Conservation (phyloP, 1,140 invertebrate genomes). For the Drosophila fuyamai region DNA sequence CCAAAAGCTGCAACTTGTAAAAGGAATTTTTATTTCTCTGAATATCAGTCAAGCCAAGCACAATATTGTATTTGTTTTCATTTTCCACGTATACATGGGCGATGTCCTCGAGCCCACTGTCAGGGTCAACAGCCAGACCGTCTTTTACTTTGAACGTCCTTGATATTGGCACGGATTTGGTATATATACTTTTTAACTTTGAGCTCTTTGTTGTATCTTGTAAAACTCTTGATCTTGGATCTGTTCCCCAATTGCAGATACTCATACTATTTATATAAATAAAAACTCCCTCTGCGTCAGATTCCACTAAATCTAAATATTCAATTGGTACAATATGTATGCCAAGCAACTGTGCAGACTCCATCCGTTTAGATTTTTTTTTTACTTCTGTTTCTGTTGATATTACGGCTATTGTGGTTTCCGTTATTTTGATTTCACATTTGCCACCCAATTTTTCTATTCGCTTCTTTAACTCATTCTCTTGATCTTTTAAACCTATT, state of each 20-base stretch:
- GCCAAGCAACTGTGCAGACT: slow-evolving; percentile 88
- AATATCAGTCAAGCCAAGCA: slow-evolving; percentile 94
- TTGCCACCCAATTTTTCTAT: slow-evolving; percentile 92
- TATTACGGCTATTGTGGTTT: slow-evolving; percentile 91
- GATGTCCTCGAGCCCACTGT: slow-evolving; percentile 91
- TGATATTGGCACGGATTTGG: slow-evolving; percentile 88
- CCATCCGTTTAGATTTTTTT: slow-evolving; percentile 89
- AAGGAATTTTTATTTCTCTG: slow-evolving; percentile 95
- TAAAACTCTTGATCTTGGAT: slow-evolving; percentile 87
- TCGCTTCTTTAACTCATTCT: slow-evolving; percentile 88
- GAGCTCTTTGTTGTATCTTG: slow-evolving; percentile 86
- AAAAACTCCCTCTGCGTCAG: slow-evolving; percentile 86
- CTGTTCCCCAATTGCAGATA: slow-evolving; percentile 93
- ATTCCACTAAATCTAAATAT: slow-evolving; percentile 90
- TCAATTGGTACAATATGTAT: slow-evolving; percentile 93
- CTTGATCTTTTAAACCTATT: slow-evolving; percentile 87
- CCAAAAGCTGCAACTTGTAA: slow-evolving; percentile 97
- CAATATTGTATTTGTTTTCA: slow-evolving; percentile 90
- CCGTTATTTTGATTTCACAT: slow-evolving; percentile 88
- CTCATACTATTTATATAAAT: slow-evolving; percentile 89
- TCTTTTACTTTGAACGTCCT: slow-evolving; percentile 94
- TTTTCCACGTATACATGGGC: slow-evolving; percentile 91
- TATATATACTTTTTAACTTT: slow-evolving; percentile 88
- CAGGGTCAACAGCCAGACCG: slow-evolving; percentile 95
- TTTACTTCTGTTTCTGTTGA: slow-evolving; percentile 90